Percentiles rank a stretch among this genome's conserved stretches.
Conservation (phyloP, 2,888 invertebrate species). For the Petrolisthes manimaculis region DNA sequence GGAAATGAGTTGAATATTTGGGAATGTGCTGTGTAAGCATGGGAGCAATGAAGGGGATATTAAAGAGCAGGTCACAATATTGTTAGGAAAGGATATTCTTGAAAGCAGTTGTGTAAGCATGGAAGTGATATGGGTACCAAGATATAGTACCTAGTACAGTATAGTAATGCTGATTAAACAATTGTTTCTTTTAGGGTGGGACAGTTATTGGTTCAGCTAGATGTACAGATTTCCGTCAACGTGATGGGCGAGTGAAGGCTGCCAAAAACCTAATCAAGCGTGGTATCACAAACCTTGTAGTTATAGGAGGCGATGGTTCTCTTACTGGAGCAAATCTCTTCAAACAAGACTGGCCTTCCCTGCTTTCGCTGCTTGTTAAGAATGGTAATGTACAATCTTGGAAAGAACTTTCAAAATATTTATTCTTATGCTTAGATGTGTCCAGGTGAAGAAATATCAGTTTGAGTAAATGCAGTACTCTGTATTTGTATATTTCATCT, state of each 20-base stretch:
- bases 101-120: no score
- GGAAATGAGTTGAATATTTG: no score
- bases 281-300: conserved; percentile 94
- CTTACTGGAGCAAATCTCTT: conserved; percentile 97
- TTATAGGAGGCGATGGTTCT: conserved; percentile 99
- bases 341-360: conserved; percentile 89
- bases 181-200: conserved; percentile 79
- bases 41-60: no score
- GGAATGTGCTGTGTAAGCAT: no score
- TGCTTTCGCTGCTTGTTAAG: conserved; percentile 85
- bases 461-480: no score
- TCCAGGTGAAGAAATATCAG: no score
- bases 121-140: no score
- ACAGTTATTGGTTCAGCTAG: conserved; percentile 98
- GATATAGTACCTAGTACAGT: background rate
- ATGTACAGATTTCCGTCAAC: conserved; percentile 90
- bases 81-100: no score
- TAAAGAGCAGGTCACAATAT: no score
- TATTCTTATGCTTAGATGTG: no score
- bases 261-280: conserved; percentile 88
- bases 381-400: conserved; percentile 70
- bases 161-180: background rate
- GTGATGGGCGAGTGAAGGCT: conserved; percentile 90
- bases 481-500: no score
- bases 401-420: no score